These are phyloP conservation scores for Furnarius figulus DNA, from an alignment of 2,113 vertebrate species.

Conservation along the genomic window DNA sequence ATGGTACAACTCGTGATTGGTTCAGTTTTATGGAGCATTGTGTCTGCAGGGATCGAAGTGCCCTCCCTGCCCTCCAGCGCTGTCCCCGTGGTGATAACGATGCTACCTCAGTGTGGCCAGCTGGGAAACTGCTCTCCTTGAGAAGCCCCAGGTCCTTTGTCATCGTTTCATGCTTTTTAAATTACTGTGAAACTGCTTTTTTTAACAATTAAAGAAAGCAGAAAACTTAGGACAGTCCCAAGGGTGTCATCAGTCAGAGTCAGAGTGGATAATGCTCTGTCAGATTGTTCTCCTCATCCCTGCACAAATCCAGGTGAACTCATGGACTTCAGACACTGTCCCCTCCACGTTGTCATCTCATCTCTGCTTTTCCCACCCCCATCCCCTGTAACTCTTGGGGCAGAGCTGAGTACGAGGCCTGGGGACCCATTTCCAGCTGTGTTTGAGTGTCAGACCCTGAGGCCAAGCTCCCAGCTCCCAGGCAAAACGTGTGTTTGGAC, in stretches of 20 bases:
- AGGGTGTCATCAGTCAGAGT: no score
- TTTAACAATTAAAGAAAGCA: not conserved
- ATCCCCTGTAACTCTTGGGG: not conserved
- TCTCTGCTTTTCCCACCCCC: not conserved
- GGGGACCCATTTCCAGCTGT: not conserved
- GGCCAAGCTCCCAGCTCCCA: not conserved
- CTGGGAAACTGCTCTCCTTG: not conserved
- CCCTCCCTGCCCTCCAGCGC: not conserved
- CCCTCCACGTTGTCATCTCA: not conserved
- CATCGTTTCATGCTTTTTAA: not conserved
- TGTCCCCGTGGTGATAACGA: not conserved
- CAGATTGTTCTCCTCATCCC: not conserved
- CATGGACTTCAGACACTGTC: not conserved
- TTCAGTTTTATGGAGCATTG: not conserved
- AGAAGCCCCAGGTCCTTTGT: not conserved
- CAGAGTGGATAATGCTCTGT: not conserved
- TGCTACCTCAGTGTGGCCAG: constrained; percentile 30
- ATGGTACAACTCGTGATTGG: no score
- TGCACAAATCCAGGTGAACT: not conserved
- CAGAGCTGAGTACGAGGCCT: not conserved
- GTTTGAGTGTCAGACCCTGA: not conserved
- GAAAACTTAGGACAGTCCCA: not conserved
- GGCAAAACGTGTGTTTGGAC: not conserved
- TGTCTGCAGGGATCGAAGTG: not conserved
- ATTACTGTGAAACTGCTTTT: not conserved